Conservation (phyloP, 2,888 invertebrate genomes). For the Crematogaster levior region DNA sequence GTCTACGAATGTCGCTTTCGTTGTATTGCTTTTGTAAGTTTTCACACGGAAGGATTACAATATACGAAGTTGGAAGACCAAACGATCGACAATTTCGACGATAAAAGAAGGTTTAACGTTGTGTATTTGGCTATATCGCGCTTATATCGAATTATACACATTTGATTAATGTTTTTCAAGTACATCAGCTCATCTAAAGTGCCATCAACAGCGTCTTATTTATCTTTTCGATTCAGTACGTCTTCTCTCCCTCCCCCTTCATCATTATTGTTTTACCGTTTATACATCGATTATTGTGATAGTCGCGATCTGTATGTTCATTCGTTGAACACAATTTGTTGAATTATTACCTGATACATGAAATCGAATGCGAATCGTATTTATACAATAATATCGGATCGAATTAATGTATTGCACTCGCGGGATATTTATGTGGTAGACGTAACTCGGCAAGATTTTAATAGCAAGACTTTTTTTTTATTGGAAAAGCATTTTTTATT, state of each 20-base stretch:
- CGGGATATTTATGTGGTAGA: not conserved
- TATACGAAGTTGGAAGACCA: too few relatives aligned
- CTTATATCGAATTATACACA: not conserved
- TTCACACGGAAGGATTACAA: not conserved
- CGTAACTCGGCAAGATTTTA: not conserved
- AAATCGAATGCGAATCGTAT: constrained; percentile 3
- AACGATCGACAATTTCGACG: too few relatives aligned
- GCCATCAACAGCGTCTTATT: not conserved
- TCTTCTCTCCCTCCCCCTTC: not conserved
- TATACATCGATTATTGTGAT: not conserved
- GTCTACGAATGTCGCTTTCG: not conserved
- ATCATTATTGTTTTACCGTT: not conserved
- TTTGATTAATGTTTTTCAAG: not conserved
- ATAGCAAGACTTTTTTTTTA: not conserved
- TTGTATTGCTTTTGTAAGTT: not conserved
- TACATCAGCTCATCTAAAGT: not conserved
- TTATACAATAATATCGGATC: not conserved
- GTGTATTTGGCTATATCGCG: not conserved
- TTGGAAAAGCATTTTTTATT: not conserved
- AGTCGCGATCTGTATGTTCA: not conserved
- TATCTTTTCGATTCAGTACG: not conserved
- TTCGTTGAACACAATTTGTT: not conserved
- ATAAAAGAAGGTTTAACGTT: too few relatives aligned
- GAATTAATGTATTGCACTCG: constrained; percentile 6
- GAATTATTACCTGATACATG: not conserved